Evolutionary conservation across 2,888 invertebrate genomes (phyloP).

Genomic region (Mythimna lalbum): DNA sequence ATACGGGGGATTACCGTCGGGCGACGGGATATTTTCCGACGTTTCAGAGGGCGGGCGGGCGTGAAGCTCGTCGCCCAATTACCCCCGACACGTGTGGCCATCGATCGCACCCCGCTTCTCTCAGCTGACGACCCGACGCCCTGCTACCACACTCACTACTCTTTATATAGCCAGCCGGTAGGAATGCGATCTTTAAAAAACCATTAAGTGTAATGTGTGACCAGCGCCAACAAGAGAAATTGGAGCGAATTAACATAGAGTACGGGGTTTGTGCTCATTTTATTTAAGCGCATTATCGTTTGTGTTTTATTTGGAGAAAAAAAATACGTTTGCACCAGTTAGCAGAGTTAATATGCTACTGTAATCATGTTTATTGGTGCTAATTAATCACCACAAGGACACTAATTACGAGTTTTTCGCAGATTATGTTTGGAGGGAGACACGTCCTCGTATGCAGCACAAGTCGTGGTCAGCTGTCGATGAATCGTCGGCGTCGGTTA

Average conservation of each 20-base stretch:
- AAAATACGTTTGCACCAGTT: not conserved
- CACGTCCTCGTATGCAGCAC: conserved; percentile 31
- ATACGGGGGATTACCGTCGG: conserved; percentile 58
- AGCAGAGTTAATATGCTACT: not conserved
- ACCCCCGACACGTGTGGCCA: conserved; percentile 72
- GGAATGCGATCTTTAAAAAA: conserved; percentile 28
- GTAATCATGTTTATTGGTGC: conserved; percentile 22
- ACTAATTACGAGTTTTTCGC: not conserved
- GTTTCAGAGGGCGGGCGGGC: conserved; percentile 47
- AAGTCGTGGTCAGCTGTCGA: conserved; percentile 72
- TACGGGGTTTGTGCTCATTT: conserved; percentile 15
- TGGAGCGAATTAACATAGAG: conserved; percentile 23
- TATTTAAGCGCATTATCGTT: conserved; percentile 15
- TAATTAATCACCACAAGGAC: not conserved
- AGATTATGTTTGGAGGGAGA: conserved; percentile 21
- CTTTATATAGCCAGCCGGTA: conserved; percentile 16
- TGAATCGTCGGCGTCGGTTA: conserved; percentile 67
- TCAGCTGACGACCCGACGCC: conserved; percentile 52
- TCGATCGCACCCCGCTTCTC: conserved; percentile 68
- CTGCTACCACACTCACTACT: conserved; percentile 4
- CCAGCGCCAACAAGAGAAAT: conserved; percentile 11
- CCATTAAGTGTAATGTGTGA: conserved; percentile 41
- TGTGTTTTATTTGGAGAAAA: conserved; percentile 9
- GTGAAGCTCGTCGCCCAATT: conserved; percentile 65
- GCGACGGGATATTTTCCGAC: conserved; percentile 56